Evolutionary conservation across 2,888 invertebrate species (phyloP).

Genomic region (Allolobophora icterica): DNA sequence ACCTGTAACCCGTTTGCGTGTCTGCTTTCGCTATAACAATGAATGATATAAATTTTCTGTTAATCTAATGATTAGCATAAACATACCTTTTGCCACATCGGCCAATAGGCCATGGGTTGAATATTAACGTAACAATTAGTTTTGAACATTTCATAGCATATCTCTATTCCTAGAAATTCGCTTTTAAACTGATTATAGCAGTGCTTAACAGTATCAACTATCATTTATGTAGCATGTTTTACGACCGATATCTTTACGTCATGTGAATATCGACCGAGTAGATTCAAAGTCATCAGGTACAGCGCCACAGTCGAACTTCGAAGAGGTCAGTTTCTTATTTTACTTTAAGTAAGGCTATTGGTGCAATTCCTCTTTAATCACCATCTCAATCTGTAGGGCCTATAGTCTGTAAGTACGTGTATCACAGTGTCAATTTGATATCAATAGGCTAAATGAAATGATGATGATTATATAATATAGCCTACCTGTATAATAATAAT

Average conservation of each 20-base stretch:
- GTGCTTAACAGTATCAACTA: neutral
- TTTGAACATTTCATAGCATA: too few relatives aligned
- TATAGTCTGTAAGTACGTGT: too few relatives aligned
- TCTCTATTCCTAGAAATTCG: too few relatives aligned
- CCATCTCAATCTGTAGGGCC: neutral
- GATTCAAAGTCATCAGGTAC: neutral
- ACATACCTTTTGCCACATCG: too few relatives aligned
- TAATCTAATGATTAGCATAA: too few relatives aligned
- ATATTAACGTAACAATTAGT: too few relatives aligned
- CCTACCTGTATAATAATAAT: too few relatives aligned
- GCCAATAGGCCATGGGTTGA: too few relatives aligned
- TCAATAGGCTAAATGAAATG: neutral
- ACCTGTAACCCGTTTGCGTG: neutral
- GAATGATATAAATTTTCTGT: too few relatives aligned
- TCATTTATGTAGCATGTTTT: neutral
- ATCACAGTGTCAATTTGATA: neutral
- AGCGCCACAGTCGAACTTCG: neutral
- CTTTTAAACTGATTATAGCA: too few relatives aligned
- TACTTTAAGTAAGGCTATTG: neutral
- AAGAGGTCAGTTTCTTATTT: neutral
- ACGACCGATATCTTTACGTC: conserved; percentile 17
- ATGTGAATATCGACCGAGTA: neutral
- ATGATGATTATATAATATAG: neutral
- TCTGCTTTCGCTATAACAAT: neutral
- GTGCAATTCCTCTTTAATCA: neutral